These are phyloP conservation scores for Cromileptes altivelis DNA, from an alignment of 2,113 vertebrate genomes.

Conservation along the genomic window DNA sequence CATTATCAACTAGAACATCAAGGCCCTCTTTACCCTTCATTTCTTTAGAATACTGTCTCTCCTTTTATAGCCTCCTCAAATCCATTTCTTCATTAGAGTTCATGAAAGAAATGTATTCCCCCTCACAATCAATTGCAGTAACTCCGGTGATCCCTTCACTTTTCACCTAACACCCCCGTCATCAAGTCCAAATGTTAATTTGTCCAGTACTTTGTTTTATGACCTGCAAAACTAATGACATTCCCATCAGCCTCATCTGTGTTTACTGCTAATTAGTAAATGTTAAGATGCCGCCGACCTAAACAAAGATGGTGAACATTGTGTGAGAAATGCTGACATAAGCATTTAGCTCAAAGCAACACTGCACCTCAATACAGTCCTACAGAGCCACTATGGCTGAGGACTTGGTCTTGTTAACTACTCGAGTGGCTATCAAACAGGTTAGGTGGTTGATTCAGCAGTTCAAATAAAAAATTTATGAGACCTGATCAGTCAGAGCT, in stretches of 20 bases:
- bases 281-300: neutral
- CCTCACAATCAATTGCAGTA: too few species aligned
- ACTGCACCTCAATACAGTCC: neutral
- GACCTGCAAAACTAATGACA: neutral
- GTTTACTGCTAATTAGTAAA: neutral
- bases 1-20: too few species aligned
- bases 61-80: too few species aligned
- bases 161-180: neutral
- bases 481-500: neutral
- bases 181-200: neutral
- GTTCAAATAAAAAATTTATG: neutral
- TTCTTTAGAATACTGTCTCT: too few species aligned
- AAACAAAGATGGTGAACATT: too few species aligned
- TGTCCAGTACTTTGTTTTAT: neutral
- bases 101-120: too few species aligned
- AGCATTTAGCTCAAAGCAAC: neutral
- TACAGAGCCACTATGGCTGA: neutral
- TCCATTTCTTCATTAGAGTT: too few species aligned
- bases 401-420: neutral
- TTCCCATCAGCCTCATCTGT: neutral
- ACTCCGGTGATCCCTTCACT: neutral
- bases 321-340: too few species aligned
- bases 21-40: too few species aligned
- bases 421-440: neutral
- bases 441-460: neutral